Base-by-base conservation (phyloP, 92 coral and sea anemone species). In the Nematostella vectensis region DNA sequence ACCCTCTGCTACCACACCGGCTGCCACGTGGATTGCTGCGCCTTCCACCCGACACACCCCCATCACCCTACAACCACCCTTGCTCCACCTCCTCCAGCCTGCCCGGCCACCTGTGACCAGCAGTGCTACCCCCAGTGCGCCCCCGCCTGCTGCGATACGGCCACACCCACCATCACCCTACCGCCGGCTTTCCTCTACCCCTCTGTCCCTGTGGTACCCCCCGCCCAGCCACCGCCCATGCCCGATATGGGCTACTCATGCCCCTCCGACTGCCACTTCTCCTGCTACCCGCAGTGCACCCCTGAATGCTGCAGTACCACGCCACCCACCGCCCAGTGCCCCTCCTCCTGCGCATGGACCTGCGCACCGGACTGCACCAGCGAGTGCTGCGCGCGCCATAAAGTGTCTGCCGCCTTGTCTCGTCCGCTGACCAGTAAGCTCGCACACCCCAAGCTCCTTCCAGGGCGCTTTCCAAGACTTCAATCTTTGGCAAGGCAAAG, bases 291-390 rank as follows among this genome's bases (percentile, higher is more conserved):
- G 0, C 65, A 68, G 48, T 83, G 91, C 37, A 47, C 54, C 43
- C 77, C 73, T 21, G 75, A 71, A 22, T 85, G 94, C 65, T 85
- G 94, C 42, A 37, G 52, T 11, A 37, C 64, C 42, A 70, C 83
- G 19, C 30, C 31, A 10, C 30, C 58, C 10, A 38, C 59, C 2
- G 36, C 63, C 25, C 85, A 64, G 55, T 85, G 94, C 48, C 74
- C 77, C 13, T 19, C 75, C 9, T 54, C 57, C 30, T 85, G 94
- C 63, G 69, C 80, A 3, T 58, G 69, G 23, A 45, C 45, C 57
- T 85, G 94, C 68, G 66, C 83, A 8, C 70, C 80, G 25, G 58
- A 58, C 40, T 85, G 94, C 27, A 76, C 81, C 9, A 64, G 65
- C 16, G 55, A 64, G 18, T 85, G 94, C 48, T 85, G 88, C 29